Evolutionary conservation across 1,140 invertebrate species (phyloP).

Genomic region (Nilaparvata lugens): DNA sequence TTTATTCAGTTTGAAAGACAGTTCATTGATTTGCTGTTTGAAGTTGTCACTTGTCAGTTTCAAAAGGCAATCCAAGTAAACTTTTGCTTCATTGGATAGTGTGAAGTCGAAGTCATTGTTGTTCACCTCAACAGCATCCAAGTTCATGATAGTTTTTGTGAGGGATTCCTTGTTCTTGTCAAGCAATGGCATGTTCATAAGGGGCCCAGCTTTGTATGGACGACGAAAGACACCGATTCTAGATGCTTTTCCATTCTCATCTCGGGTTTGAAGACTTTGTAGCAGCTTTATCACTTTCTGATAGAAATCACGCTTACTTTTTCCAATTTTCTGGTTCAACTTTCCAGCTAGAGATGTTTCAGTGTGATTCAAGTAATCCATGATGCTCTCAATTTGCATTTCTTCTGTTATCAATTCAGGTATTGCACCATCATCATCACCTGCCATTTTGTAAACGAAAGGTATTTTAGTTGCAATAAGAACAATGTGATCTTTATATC

Average conservation of each 20-base stretch:
- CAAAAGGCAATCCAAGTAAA: background rate
- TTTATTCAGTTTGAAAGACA: background rate
- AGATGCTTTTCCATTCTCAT: background rate
- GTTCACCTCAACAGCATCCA: background rate
- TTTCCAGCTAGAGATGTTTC: background rate
- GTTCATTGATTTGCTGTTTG: too few species aligned
- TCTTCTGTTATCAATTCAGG: too few species aligned
- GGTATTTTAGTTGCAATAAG: background rate
- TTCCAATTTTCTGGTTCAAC: background rate
- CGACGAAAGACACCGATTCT: background rate
- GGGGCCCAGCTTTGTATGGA: background rate
- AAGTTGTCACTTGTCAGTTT: background rate
- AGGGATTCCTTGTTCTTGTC: too few species aligned
- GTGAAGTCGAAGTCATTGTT: background rate
- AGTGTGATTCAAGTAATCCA: background rate
- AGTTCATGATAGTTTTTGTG: too few species aligned
- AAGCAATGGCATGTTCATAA: background rate
- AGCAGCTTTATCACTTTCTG: background rate
- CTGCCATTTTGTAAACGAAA: background rate
- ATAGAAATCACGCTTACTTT: background rate
- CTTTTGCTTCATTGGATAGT: background rate
- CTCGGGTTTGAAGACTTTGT: background rate
- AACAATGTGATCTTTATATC: background rate
- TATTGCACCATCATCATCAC: background rate
- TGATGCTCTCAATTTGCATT: too few species aligned